Base-by-base conservation (phyloP, 2,797 vertebrate genomes). In the Acropternis orthonyx region DNA sequence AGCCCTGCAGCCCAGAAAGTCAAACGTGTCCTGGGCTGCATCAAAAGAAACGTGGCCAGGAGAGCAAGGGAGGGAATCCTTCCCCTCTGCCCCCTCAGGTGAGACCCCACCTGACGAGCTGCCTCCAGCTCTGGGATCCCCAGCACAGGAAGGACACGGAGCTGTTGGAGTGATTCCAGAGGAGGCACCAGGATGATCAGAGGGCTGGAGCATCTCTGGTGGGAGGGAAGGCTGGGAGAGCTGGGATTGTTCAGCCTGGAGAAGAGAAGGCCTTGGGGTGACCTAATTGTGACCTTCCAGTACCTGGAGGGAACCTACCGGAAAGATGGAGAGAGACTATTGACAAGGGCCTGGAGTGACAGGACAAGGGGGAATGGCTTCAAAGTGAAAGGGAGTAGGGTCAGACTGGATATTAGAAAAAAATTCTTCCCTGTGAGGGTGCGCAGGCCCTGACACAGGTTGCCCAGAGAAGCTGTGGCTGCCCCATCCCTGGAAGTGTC, bases 21-120 rank as follows among this genome's bases (percentile, higher is more conserved):
- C 62, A n/a, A 24, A 5, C 0, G 0, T 32, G 5, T 28, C 22
- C 55, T 16, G 19, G 12, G 39, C 39, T 32, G 7, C 58, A 30
- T 62, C 37, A 27, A 59, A 27, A 62, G 28, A 34, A 12, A 0
- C 0, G 0, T 28, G 9, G 17, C 46, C 14, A 39, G 24, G 9
- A 59, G 46, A 4, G 3, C 6, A 11, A 59, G 44, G 5, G 8
- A 22, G 16, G 8, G 10, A 0, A 22, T n/a, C 52, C 24, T 17
- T 10, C 6, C 48, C 48, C 48, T 49, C 48, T 49, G 48, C 24
- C 24, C 48, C 4, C 23, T 19, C 43, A 49, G 67, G 36, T 65
- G 43, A 49, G 58, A 37, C 7, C 51, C 7, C 67, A 51, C 58
- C 27, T 20, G 51, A 23, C 26, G 48, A 49, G 48, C 24, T 49